Percentiles rank a stretch among this genome's conserved stretches.
Evolutionary conservation across 2,888 invertebrate genomes (phyloP).

Genomic region (Therioaphis trifolii): DNA sequence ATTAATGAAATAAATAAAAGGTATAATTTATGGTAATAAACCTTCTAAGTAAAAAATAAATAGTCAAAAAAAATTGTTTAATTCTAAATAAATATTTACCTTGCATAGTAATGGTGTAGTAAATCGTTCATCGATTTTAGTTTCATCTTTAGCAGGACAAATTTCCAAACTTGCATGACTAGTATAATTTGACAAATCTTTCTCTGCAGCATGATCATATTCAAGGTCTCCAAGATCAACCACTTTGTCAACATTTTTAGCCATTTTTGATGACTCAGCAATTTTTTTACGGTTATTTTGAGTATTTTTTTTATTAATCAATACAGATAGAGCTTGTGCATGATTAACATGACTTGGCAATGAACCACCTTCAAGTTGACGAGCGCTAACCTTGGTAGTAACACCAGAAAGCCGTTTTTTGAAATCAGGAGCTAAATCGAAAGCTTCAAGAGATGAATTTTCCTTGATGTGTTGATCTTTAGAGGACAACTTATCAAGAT

Average conservation of each 20-base stretch:
- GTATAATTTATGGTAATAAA: too few species aligned
- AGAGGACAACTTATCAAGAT: slow-evolving; percentile 58
- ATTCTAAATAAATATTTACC: slow-evolving; percentile 28
- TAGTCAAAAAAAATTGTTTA: not conserved
- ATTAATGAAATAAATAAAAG: too few species aligned
- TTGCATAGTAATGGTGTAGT: slow-evolving; percentile 49
- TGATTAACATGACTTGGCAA: slow-evolving; percentile 73
- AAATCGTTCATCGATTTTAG: slow-evolving; percentile 53
- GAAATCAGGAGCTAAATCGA: slow-evolving; percentile 56
- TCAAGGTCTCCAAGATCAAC: slow-evolving; percentile 53
- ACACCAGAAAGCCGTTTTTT: slow-evolving; percentile 54
- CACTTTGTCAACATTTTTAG: slow-evolving; percentile 51
- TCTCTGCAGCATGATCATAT: slow-evolving; percentile 34
- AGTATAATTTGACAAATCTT: slow-evolving; percentile 58
- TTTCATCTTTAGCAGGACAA: slow-evolving; percentile 50
- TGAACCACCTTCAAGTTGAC: slow-evolving; percentile 77
- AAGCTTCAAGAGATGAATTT: slow-evolving; percentile 57
- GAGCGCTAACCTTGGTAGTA: slow-evolving; percentile 67
- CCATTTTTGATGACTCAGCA: slow-evolving; percentile 57
- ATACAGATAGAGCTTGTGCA: slow-evolving; percentile 58
- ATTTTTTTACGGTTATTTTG: slow-evolving; percentile 51
- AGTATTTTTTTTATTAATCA: slow-evolving; percentile 55
- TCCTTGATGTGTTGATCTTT: slow-evolving; percentile 56
- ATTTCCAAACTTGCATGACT: slow-evolving; percentile 61
- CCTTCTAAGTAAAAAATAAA: too few species aligned